A percentile compares a stretch with the other conserved stretches of the same genome.
phyloP scores from a whole-genome alignment of 1,140 invertebrate genomes.

The Gryon sp. region DNA sequence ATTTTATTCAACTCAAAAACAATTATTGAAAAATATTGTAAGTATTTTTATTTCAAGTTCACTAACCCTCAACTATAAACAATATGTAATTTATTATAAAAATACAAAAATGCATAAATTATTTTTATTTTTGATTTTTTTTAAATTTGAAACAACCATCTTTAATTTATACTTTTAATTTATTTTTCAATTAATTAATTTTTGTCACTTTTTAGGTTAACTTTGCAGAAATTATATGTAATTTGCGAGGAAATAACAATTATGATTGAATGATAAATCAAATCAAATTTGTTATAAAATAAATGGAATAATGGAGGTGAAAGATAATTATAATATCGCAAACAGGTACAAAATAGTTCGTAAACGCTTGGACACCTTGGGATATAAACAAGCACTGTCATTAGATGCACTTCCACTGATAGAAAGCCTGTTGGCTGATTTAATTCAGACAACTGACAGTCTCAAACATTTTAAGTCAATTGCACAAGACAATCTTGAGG shows the following conservation, averaged over 20 bases:
- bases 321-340: constrained; percentile 71
- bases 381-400: constrained; percentile 86
- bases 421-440: constrained; percentile 86
- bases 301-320: constrained; percentile 63
- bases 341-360: constrained; percentile 79
- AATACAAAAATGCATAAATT: no score
- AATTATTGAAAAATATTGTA: no score
- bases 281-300: not conserved
- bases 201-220: constrained; percentile 8
- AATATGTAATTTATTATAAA: no score
- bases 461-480: constrained; percentile 88
- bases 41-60: constrained; percentile 5
- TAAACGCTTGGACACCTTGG: constrained; percentile 84
- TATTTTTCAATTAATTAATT: not conserved
- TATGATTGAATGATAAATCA: not conserved
- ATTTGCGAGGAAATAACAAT: no score
- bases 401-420: constrained; percentile 87
- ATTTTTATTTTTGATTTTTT: not conserved
- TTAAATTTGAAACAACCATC: no score
- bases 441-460: constrained; percentile 88
- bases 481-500: constrained; percentile 83
- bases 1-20: no score
- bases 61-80: no score
- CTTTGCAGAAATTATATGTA: not conserved
- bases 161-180: no score